Base-by-base conservation (phyloP, 2,797 vertebrate genomes). In the Enteromius afrohamiltoni region DNA sequence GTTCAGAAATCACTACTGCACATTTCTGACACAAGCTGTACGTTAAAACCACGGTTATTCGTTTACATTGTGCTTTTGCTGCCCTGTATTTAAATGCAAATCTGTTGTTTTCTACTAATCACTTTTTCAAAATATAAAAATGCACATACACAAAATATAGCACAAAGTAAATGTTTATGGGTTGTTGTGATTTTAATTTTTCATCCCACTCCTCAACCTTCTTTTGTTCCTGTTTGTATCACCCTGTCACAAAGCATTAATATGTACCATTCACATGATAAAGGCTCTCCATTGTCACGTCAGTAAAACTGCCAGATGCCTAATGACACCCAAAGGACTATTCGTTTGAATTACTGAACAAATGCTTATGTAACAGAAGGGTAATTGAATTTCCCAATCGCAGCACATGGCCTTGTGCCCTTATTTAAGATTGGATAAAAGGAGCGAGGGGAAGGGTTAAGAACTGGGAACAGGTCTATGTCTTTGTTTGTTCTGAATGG, bases 331-430 rank as follows among this genome's bases (percentile, higher is more conserved):
- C 42, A 45, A 34, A 78, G 19, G 73, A 77, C 37, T 79, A 62
- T 78, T 82, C 2, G 21, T 83, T 81, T 79, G 74, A 84, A 69
- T 85, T 81, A 83, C 80, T 68, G 55, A 74, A 42, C 60, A 64
- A 77, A 69, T 62, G 45, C 62, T 79, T 42, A 70, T 62, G 68
- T 74, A 76, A 69, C 76, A 68, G 77, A 64, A 19, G 23, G 55
- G 23, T 85, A 76, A 85, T 82, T 78, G 16, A 70, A 79, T 82
- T 86, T 73, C 23, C 4, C 8, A 23, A 53, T 70, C 47, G 19
- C 31, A 68, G 58, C 8, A 0, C 4, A 21, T 62, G 10, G 34
- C 47, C 11, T n/a, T 10, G 34, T 74, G 49, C 34, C 23, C 58
- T 29, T 74, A 64, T 67, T 58, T 70, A 58, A 78, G 23, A 67